A percentile compares a stretch with the other conserved stretches of the same genome.
Evolutionary conservation across 1,140 invertebrate genomes (phyloP).

Genomic region (Drosophila saltans): DNA sequence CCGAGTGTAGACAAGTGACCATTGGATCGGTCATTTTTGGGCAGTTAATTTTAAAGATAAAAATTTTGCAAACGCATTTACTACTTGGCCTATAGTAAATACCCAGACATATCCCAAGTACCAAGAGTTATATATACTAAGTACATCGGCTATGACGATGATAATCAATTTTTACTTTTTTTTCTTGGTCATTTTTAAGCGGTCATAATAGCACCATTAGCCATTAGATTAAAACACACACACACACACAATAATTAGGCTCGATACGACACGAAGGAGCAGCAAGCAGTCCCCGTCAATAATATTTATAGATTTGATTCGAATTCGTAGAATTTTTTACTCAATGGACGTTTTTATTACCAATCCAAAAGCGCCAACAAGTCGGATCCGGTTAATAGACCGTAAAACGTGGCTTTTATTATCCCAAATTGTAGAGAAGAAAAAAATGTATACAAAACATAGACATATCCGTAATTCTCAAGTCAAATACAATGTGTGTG

Average conservation of each 20-base stretch:
- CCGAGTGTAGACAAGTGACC: background rate
- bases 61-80: constrained; percentile 13
- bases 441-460: background rate
- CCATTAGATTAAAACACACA: background rate
- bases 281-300: background rate
- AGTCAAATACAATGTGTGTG: background rate
- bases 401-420: background rate
- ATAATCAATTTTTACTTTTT: background rate
- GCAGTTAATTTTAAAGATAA: constrained; percentile 5
- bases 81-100: constrained; percentile 2
- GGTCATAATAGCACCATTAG: background rate
- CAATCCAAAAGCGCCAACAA: background rate
- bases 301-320: background rate
- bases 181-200: background rate
- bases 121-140: too few relatives aligned
- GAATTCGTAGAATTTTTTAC: constrained; percentile 4
- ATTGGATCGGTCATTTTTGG: background rate
- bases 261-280: background rate
- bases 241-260: background rate
- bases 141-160: constrained; percentile 1
- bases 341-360: background rate
- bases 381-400: background rate
- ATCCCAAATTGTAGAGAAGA: background rate
- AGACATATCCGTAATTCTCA: constrained; percentile 4
- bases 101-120: background rate